A percentile compares a stretch with the other conserved stretches of the same genome.
Evolutionary conservation across 2,113 vertebrate species (phyloP).

Genomic region (Neoarius graeffei): DNA sequence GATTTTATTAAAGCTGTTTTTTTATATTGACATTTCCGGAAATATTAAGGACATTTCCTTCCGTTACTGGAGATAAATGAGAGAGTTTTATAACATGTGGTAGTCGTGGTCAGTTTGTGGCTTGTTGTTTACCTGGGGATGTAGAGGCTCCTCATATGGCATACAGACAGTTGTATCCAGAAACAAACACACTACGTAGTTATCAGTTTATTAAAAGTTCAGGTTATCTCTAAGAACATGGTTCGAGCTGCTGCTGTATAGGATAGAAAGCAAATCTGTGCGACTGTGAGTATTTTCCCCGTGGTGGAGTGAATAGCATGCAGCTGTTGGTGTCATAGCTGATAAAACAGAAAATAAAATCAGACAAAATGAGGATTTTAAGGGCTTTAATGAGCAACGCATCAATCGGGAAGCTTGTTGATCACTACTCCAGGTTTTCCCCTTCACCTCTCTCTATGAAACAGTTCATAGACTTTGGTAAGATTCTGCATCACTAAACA

Average conservation of each 20-base stretch:
- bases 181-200: not conserved
- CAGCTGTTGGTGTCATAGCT: too few relatives aligned
- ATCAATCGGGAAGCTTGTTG: constrained; percentile 71
- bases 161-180: not conserved
- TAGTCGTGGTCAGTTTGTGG: too few relatives aligned
- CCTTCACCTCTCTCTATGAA: constrained; percentile 82
- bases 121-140: not conserved
- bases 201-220: not conserved
- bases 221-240: not conserved
- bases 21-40: not conserved
- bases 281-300: too few relatives aligned
- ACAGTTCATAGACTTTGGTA: constrained; percentile 82
- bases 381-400: constrained; percentile 68
- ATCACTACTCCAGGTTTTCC: constrained; percentile 78
- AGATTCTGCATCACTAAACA: constrained; percentile 37
- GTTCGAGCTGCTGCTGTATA: not conserved
- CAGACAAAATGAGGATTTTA: constrained; percentile 70
- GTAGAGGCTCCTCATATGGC: not conserved
- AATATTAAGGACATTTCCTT: not conserved
- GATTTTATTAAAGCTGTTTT: not conserved
- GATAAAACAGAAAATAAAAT: not conserved
- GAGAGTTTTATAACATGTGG: not conserved
- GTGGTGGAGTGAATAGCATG: not conserved
- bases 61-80: not conserved
- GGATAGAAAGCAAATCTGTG: not conserved